These are phyloP conservation scores for Zhuqinia jingwanae DNA, from an alignment of 2,888 invertebrate species.

Conservation along the genomic window DNA sequence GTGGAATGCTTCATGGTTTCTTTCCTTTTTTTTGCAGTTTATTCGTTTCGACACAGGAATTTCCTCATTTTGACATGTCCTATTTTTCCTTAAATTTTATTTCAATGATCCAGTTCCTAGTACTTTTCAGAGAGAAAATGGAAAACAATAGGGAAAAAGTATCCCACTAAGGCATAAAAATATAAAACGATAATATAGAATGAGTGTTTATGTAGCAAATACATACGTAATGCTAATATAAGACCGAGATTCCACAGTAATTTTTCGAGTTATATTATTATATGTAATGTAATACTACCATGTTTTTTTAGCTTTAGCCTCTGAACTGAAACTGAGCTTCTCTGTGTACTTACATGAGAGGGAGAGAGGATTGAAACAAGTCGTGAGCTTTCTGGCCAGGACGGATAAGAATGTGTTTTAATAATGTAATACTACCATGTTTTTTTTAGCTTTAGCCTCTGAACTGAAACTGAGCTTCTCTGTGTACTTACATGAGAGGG, in stretches of 20 bases:
- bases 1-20: no score
- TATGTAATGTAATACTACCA: no score
- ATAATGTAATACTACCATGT: no score
- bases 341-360: slow-evolving; percentile 11
- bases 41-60: slow-evolving; percentile 17
- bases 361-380: no score
- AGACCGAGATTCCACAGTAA: no score
- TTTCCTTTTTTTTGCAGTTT: neutral
- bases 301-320: neutral
- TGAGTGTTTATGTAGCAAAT: no score
- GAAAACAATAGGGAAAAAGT: no score
- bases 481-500: slow-evolving; percentile 10
- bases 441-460: neutral
- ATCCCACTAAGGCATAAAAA: no score
- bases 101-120: neutral
- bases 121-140: neutral
- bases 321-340: neutral
- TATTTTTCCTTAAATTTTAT: slow-evolving; percentile 32
- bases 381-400: neutral
- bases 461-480: neutral
- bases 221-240: no score
- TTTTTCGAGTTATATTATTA: no score
- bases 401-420: neutral
- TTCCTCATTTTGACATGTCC: slow-evolving; percentile 45
- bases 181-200: no score